These are phyloP conservation scores for Anagrus nilaparvatae DNA, from an alignment of 1,140 invertebrate genomes.

Conservation along the genomic window DNA sequence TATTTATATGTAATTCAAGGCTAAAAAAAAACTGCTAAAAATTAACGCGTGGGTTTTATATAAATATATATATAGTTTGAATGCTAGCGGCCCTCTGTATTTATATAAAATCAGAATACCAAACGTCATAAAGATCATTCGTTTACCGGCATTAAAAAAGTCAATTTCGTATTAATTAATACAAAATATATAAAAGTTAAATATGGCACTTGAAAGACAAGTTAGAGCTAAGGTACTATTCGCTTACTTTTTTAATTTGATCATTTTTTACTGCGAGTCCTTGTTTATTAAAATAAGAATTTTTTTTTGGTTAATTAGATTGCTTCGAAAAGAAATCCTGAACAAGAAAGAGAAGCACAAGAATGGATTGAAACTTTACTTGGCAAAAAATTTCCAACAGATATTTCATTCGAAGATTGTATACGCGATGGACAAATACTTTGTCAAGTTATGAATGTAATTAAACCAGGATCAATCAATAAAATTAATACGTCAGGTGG, in stretches of 20 bases:
- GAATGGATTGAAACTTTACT: conserved; percentile 81
- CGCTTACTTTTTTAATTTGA: no score
- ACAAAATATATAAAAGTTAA: no score
- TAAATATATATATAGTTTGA: no score
- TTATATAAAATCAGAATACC: no score
- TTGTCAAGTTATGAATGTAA: conserved; percentile 77
- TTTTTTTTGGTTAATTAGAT: conserved; percentile 44
- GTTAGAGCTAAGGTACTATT: conserved; percentile 63
- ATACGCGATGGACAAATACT: conserved; percentile 73
- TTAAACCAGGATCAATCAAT: conserved; percentile 69
- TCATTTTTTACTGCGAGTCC: no score
- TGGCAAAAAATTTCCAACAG: conserved; percentile 65
- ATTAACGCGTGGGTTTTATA: no score
- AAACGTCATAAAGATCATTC: no score
- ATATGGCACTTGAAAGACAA: conserved; percentile 71
- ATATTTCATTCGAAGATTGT: conserved; percentile 60
- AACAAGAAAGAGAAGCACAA: conserved; percentile 73
- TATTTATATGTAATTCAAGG: no score
- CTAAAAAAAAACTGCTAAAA: no score
- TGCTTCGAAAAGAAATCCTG: conserved; percentile 70
- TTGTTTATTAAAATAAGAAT: neutral
- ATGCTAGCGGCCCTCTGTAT: no score
- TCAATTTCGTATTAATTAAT: no score
- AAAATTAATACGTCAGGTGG: conserved; percentile 79
- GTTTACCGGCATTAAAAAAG: no score